These are phyloP conservation scores for Dicrostonyx torquatus DNA, from an alignment of 2,797 vertebrate genomes.

Conservation along the genomic window DNA sequence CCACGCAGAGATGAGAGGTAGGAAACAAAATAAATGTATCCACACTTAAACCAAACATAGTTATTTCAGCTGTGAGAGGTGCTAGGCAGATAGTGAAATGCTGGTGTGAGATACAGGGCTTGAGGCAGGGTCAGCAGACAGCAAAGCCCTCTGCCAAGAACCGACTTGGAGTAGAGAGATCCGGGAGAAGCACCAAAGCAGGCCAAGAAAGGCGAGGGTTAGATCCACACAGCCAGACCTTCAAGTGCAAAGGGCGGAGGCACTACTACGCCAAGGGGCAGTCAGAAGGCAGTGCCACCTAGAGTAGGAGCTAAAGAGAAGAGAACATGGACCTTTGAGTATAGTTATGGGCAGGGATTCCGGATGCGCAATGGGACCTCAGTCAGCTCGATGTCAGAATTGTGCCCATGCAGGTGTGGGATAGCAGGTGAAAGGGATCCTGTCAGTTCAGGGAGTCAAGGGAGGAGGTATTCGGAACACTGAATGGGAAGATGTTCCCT, in stretches of 20 bases:
- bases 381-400: background rate
- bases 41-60: background rate
- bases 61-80: constrained; percentile 5
- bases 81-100: background rate
- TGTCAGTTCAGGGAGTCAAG: background rate
- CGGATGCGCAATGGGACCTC: background rate
- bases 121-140: background rate
- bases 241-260: constrained; percentile 12
- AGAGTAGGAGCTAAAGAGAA: background rate
- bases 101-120: background rate
- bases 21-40: background rate
- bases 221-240: background rate
- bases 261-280: background rate
- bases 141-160: background rate
- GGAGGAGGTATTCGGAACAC: background rate
- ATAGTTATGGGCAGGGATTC: background rate
- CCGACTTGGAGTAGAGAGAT: background rate
- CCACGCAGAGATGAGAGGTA: background rate
- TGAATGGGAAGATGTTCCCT: background rate
- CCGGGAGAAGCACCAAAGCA: background rate
- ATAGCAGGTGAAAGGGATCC: background rate
- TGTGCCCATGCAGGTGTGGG: background rate
- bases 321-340: background rate
- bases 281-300: background rate
- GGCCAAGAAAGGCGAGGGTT: background rate